These are phyloP conservation scores for Scartelaos histophorus DNA, from an alignment of 2,113 vertebrate species.

Conservation along the genomic window DNA sequence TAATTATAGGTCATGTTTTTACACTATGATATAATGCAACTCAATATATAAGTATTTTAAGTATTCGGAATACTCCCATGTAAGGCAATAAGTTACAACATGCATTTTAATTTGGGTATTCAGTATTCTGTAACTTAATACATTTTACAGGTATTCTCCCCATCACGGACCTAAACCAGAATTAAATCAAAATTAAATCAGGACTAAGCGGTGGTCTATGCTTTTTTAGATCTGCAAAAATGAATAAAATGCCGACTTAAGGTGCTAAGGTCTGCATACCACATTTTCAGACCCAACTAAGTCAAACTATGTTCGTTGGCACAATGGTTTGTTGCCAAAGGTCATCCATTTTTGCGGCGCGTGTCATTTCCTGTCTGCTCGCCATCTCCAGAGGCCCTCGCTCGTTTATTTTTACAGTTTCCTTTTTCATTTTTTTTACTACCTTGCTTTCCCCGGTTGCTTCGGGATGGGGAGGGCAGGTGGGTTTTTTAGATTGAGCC, in stretches of 20 bases:
- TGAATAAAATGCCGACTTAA: not conserved
- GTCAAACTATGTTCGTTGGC: conserved; percentile 22
- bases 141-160: too few relatives aligned
- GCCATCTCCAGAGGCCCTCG: conserved; percentile 65
- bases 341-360: conserved; percentile 73
- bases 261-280: not conserved
- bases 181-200: not conserved
- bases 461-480: conserved; percentile 60
- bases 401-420: conserved; percentile 85
- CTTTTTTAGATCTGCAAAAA: not conserved
- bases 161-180: not conserved
- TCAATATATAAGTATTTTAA: too few relatives aligned
- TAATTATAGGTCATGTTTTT: too few relatives aligned
- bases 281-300: not conserved
- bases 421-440: conserved; percentile 71
- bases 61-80: too few relatives aligned
- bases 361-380: conserved; percentile 81
- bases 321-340: conserved; percentile 63
- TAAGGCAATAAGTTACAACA: too few relatives aligned
- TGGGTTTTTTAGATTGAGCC: conserved; percentile 59
- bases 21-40: too few relatives aligned
- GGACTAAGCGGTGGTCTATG: not conserved
- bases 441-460: conserved; percentile 67
- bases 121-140: too few relatives aligned
- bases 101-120: too few relatives aligned